phyloP scores from a whole-genome alignment of 92 coral and sea anemone genomes.

The Meandrina meandrites region DNA sequence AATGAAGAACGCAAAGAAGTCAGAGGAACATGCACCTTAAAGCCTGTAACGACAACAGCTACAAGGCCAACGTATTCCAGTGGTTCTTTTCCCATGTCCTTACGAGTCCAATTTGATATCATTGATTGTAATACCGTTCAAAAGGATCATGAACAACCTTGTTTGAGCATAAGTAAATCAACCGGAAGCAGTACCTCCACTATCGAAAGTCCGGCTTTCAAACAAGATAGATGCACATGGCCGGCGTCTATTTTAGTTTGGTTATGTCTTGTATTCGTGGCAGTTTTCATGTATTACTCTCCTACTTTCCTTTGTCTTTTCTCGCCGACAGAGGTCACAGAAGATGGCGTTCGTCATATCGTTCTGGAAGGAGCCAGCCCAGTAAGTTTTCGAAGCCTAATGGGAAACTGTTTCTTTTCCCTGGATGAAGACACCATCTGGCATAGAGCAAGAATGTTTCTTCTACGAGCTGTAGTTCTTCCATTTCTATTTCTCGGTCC shows the following conservation, averaged over 20 bases:
- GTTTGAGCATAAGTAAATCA: background rate
- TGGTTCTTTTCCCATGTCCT: no score
- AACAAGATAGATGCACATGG: background rate
- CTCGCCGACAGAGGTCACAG: background rate
- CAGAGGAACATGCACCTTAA: background rate
- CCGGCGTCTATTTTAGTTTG: background rate
- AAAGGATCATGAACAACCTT: background rate
- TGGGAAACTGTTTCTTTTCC: background rate
- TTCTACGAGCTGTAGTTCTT: background rate
- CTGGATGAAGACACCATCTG: background rate
- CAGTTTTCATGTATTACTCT: background rate
- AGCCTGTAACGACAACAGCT: background rate
- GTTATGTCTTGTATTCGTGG: background rate
- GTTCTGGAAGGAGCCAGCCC: conserved; percentile 25
- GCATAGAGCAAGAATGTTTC: background rate
- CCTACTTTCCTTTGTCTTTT: conserved; percentile 14
- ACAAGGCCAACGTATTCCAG: background rate
- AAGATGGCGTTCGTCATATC: background rate
- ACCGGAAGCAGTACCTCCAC: background rate
- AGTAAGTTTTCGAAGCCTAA: background rate
- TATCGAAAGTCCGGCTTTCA: background rate
- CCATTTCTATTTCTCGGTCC: background rate
- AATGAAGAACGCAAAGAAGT: background rate
- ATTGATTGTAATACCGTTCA: background rate
- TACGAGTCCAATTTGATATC: background rate